Evolutionary conservation across 1,140 invertebrate species (phyloP), one percentile per base, ranked within the genome.

Genomic region (Leptonema lineaticorne): DNA sequence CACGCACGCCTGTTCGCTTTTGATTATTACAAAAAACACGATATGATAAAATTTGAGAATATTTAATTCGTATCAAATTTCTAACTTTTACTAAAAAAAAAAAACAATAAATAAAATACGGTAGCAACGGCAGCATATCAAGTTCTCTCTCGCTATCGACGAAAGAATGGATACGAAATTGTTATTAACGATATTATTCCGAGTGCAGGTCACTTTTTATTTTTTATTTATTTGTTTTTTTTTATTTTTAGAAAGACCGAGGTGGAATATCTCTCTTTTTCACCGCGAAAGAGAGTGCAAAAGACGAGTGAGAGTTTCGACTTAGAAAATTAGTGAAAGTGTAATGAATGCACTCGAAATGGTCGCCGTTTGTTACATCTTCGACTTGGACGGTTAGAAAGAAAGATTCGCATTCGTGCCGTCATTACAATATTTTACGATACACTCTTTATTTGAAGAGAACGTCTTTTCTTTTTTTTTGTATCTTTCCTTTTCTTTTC

Each of bases 321-420:
- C 45, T 64, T 64, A 29, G 62, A 64, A 64, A 64, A 50, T 64
- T 48, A 64, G 62, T 64, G 62, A 64, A 64, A 64, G 62, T 64
- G 62, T 64, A 64, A 64, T 48, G 29, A 64, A 64, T 64, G 62
- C 62, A 64, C 45, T 64, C 45, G 62, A 64, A 64, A 64, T 50
- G 45, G 37, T 64, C 14, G n/a, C n/a, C n/a, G n/a, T n/a, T n/a
- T n/a, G 37, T 64, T 50, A 16, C 62, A 8, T 48, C 20, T n/a
- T 63, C 30, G 60, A n/a, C 60, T 7, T 29, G 46, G 18, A 53
- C 28, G n/a, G n/a, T n/a, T n/a, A n/a, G n/a, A n/a, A 8, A 7
- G 33, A 37, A 8, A 7, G 33, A 37, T n/a, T n/a, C n/a, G 27
- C 24, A 50, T 28, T 64, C 9, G 30, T 50, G 26, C 62, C 7